Percentiles rank a stretch among this genome's conserved stretches.
Conservation (phyloP, 2,113 vertebrate species). For the Salvelinus namaycush region DNA sequence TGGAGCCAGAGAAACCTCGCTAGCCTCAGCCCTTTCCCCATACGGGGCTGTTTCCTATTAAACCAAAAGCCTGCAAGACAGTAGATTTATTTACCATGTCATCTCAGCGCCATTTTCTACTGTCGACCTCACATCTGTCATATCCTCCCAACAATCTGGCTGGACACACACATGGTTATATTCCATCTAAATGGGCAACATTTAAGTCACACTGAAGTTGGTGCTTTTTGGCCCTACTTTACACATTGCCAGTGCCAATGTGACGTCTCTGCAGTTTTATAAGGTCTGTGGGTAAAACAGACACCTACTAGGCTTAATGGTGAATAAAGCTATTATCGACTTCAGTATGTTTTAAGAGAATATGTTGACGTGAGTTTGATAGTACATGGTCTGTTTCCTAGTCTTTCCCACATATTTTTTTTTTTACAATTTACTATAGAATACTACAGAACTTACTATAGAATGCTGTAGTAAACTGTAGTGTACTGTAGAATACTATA, state of each 20-base stretch:
- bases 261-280: neutral
- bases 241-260: neutral
- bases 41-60: neutral
- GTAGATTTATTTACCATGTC: slow-evolving; percentile 19
- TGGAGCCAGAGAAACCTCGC: neutral
- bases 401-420: neutral
- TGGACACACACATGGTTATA: neutral
- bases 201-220: neutral
- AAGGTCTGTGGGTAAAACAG: neutral
- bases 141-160: neutral
- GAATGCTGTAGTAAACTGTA: no score
- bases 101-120: slow-evolving; percentile 17
- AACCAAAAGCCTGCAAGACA: neutral
- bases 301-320: neutral
- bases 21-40: neutral
- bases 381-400: neutral
- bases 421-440: no score
- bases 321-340: neutral
- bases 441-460: no score
- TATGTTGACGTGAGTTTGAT: neutral
- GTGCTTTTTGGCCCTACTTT: neutral
- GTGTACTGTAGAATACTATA: no score
- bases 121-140: neutral
- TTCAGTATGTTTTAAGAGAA: neutral
- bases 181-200: neutral